Evolutionary conservation across 1,140 invertebrate species (phyloP).

Genomic region (Aphelenchoides avenae): DNA sequence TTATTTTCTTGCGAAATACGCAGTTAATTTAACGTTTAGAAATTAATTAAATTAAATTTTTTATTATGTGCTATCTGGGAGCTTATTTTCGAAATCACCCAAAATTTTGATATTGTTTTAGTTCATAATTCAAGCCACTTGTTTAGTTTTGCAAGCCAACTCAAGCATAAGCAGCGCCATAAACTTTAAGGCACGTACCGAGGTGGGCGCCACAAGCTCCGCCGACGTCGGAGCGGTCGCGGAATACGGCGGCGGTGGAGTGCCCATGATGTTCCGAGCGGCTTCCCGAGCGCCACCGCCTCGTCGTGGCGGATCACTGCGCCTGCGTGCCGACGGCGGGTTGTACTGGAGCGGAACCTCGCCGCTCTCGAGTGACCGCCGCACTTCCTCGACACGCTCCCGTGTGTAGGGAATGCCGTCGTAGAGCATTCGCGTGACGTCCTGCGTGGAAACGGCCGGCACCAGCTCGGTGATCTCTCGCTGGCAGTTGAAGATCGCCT

Average conservation of each 20-base stretch:
- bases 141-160: slow-evolving; percentile 2
- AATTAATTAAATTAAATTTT: not conserved
- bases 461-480: slow-evolving; percentile 46
- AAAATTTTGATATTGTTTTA: not conserved
- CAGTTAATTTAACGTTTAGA: no score
- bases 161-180: no score
- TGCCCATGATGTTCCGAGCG: slow-evolving; percentile 13
- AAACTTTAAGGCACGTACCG: no score
- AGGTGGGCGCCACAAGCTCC: not conserved
- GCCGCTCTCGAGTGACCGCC: slow-evolving; percentile 27
- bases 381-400: slow-evolving; percentile 33
- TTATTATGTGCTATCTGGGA: not conserved
- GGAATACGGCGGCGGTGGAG: slow-evolving; percentile 42
- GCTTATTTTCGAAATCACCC: not conserved
- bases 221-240: slow-evolving; percentile 23
- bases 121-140: not conserved
- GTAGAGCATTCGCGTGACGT: slow-evolving; percentile 39
- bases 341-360: slow-evolving; percentile 27
- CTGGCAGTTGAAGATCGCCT: slow-evolving; percentile 42
- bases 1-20: no score
- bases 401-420: slow-evolving; percentile 39
- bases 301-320: slow-evolving; percentile 10
- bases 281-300: not conserved
- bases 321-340: slow-evolving; percentile 10
- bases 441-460: slow-evolving; percentile 34